These are phyloP conservation scores for Falco rusticolus DNA, from an alignment of 2,797 vertebrate species.

Conservation along the genomic window DNA sequence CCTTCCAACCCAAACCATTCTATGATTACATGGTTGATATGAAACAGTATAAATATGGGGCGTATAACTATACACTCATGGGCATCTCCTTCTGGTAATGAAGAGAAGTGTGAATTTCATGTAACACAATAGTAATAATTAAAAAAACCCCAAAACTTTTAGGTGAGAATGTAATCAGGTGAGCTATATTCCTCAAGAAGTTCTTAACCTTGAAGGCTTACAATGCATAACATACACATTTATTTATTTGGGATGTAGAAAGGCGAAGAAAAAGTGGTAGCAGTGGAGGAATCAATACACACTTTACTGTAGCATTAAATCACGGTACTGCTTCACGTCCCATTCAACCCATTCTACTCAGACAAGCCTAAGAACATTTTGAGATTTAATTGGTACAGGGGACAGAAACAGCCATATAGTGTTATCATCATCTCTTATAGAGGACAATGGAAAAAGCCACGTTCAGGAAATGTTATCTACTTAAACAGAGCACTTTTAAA, in stretches of 20 bases:
- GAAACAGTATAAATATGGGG: not conserved
- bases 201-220: not conserved
- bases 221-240: not conserved
- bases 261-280: not conserved
- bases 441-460: not conserved
- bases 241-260: not conserved
- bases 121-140: not conserved
- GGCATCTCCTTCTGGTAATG: not conserved
- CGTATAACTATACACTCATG: not conserved
- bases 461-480: not conserved
- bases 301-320: not conserved
- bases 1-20: too few species aligned
- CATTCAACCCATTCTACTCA: not conserved
- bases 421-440: not conserved
- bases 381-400: not conserved
- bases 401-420: not conserved
- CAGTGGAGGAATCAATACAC: not conserved
- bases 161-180: not conserved
- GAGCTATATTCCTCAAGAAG: not conserved
- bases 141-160: not conserved
- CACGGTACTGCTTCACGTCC: not conserved
- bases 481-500: not conserved
- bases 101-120: not conserved
- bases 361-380: not conserved
- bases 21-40: not conserved